Evolutionary conservation across 2,113 vertebrate species (phyloP), one percentile per base, ranked within the genome.

Genomic region (Aphyosemion australe): DNA sequence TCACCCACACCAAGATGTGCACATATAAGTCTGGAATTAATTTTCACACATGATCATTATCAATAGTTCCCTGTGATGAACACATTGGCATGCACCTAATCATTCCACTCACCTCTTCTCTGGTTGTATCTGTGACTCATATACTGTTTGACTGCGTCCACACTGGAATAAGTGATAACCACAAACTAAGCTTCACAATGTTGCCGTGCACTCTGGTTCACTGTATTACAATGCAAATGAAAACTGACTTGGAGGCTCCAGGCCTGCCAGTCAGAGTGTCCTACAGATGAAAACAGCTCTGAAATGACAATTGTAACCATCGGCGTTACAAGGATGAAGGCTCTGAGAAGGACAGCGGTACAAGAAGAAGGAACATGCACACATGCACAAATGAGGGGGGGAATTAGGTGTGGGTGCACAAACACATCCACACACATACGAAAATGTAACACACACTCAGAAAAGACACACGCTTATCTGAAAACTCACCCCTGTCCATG

Each of bases 291-390:
- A 83, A 79, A 80, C 61, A 57, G 55, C 19, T 61, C 43, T 57
- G 64, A 83, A 83, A 85, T 26, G 47, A 75, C 76, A 80, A 85
- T 78, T 81, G 76, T 81, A 79, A 79, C 79, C 72, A 78, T 21
- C 41, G 61, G 71, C 58, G 41, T 63, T 69, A 51, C 3, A 34
- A 70, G 61, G 62, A 87, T 69, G 79, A 81, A 83, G 61, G 61
- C 76, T 56, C 74, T 73, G 48, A 58, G 71, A 76, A 76, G 75
- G 78, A 78, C 82, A 82, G 67, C 31, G 39, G 47, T 21, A 42
- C 48, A 50, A 60, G 26, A 50, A 60, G 26, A 72, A 63, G 32
- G 52, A 76, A 61, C 11, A 67, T 14, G 8, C 11, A 21, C 62
- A 61, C 60, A 61, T 5, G 5, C 46, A 68, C 14, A 71, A 63